phyloP scores from a whole-genome alignment of 2,113 vertebrate species.

The Lampris megalopsis region DNA sequence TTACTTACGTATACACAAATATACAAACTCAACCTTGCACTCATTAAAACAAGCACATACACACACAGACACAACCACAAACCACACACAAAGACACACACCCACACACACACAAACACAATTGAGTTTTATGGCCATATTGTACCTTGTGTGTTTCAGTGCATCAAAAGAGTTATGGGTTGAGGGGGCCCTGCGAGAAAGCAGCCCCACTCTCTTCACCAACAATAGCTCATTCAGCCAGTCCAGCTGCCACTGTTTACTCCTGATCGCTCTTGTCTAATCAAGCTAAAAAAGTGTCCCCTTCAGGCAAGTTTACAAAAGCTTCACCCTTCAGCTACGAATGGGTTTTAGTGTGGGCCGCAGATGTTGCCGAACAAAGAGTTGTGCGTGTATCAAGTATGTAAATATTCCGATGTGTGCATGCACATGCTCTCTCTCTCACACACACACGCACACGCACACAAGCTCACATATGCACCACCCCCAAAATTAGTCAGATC shows the following conservation, averaged over 20 bases:
- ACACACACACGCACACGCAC: too few relatives aligned
- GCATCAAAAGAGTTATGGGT: neutral
- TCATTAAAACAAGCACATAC: neutral
- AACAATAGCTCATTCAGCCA: conserved; percentile 52
- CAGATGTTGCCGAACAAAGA: neutral
- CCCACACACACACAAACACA: neutral
- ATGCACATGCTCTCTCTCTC: too few relatives aligned
- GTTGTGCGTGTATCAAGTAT: too few relatives aligned
- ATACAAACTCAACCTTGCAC: neutral
- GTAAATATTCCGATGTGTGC: too few relatives aligned
- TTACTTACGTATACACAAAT: neutral
- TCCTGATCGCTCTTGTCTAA: conserved; percentile 47
- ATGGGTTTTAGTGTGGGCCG: neutral
- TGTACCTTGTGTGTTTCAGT: neutral
- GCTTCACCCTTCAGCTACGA: neutral
- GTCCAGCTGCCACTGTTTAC: conserved; percentile 60
- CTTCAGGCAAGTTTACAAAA: conserved; percentile 6
- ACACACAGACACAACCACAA: neutral
- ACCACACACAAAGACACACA: neutral
- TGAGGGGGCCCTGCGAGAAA: conserved; percentile 4
- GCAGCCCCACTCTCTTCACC: conserved; percentile 5
- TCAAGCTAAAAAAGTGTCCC: conserved; percentile 40
- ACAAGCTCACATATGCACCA: neutral
- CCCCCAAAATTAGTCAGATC: too few relatives aligned
- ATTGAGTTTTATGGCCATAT: conserved; percentile 3